Percentiles rank a stretch among this genome's conserved stretches.
Conservation (phyloP, 1,140 invertebrate species). For the Cecropterus lyciades region DNA sequence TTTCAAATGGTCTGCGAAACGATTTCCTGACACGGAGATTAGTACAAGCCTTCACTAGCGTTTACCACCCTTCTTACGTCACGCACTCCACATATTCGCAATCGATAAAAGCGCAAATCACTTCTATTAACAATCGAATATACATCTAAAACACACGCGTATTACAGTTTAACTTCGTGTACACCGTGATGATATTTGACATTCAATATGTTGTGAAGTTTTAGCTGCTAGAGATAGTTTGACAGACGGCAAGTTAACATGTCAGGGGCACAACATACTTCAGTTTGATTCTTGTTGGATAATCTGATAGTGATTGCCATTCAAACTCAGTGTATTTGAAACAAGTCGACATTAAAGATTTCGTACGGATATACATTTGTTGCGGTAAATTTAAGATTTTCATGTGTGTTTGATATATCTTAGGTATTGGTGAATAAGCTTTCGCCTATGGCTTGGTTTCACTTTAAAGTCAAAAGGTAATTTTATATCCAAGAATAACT, state of each 20-base stretch:
- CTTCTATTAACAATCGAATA: constrained; percentile 50
- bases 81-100: constrained; percentile 73
- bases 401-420: constrained; percentile 7
- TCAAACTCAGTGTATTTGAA: constrained; percentile 32
- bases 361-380: constrained; percentile 24
- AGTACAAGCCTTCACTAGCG: constrained; percentile 82
- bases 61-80: constrained; percentile 80
- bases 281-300: constrained; percentile 68
- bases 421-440: not conserved
- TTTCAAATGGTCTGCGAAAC: constrained; percentile 82
- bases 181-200: constrained; percentile 20
- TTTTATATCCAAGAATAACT: too few relatives aligned
- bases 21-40: constrained; percentile 84
- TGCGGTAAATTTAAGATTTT: constrained; percentile 22
- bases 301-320: constrained; percentile 55
- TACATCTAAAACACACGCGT: constrained; percentile 45
- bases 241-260: constrained; percentile 82
- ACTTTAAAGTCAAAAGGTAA: too few relatives aligned
- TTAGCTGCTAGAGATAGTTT: constrained; percentile 70
- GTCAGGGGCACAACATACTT: constrained; percentile 68
- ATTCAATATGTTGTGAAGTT: constrained; percentile 45
- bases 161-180: constrained; percentile 58
- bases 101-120: constrained; percentile 61
- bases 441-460: too few relatives aligned
- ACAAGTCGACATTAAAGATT: constrained; percentile 25